phyloP scores from a whole-genome alignment of 2,113 vertebrate genomes.

The Maccullochella peelii region DNA sequence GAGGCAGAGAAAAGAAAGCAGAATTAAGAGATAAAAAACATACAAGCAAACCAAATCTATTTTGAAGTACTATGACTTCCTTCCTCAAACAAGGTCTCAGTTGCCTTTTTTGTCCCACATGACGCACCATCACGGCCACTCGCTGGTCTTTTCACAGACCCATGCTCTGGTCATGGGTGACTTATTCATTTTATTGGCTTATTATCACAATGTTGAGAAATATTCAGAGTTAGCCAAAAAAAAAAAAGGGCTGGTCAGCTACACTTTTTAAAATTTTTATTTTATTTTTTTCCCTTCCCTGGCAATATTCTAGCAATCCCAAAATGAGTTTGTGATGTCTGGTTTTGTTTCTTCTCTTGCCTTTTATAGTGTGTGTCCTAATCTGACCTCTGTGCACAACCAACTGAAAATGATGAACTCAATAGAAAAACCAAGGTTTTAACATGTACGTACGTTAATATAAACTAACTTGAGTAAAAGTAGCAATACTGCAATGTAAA shows the following conservation, averaged over 20 bases:
- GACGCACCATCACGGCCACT: constrained; percentile 52
- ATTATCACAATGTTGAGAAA: constrained; percentile 29
- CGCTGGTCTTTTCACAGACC: constrained; percentile 38
- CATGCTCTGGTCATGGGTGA: constrained; percentile 22
- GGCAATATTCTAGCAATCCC: constrained; percentile 14
- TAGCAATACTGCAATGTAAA: neutral
- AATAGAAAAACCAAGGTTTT: neutral
- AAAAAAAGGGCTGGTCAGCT: neutral
- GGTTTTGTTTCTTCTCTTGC: neutral
- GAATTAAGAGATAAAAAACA: constrained; percentile 64
- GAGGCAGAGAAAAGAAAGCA: constrained; percentile 17
- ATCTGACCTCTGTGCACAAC: constrained; percentile 1
- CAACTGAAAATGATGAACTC: neutral
- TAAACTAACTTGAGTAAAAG: neutral
- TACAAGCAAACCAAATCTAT: constrained; percentile 60
- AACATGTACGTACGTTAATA: neutral
- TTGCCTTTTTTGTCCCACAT: constrained; percentile 45
- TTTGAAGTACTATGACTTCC: constrained; percentile 66
- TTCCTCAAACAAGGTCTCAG: constrained; percentile 61
- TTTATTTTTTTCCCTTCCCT: neutral
- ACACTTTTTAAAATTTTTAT: neutral
- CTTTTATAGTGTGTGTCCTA: neutral
- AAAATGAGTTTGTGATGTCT: constrained; percentile 5
- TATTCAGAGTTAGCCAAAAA: neutral
- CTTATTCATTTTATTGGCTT: constrained; percentile 36